These are phyloP conservation scores for Hylomyscus alleni DNA, from an alignment of 2,797 vertebrate genomes.

Conservation along the genomic window DNA sequence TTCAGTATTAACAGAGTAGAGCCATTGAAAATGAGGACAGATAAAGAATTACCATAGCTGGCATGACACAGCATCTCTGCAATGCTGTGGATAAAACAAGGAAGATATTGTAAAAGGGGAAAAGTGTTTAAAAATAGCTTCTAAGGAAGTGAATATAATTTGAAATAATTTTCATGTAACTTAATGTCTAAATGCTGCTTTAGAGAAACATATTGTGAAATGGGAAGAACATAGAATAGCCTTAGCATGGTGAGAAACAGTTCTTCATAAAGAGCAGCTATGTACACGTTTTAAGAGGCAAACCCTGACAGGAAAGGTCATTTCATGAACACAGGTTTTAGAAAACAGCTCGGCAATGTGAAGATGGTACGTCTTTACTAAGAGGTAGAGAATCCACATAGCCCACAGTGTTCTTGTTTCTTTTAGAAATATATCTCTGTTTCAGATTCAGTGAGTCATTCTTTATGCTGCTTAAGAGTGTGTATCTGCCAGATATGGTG, in stretches of 20 bases:
- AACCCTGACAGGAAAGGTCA: not conserved
- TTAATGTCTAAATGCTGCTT: constrained; percentile 1
- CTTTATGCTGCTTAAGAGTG: not conserved
- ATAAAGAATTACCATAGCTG: not conserved
- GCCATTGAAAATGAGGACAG: not conserved
- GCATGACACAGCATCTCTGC: not conserved
- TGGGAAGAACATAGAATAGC: not conserved
- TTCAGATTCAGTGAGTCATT: not conserved
- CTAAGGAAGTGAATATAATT: not conserved
- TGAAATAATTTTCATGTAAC: constrained; percentile 1
- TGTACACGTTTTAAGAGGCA: not conserved
- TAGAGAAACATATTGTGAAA: not conserved
- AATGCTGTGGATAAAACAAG: not conserved
- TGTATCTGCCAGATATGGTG: not conserved
- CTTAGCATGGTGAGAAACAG: not conserved
- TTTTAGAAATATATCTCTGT: not conserved
- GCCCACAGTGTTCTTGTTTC: not conserved
- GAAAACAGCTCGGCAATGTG: not conserved
- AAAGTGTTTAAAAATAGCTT: not conserved
- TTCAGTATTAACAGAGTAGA: not conserved
- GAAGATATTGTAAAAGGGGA: not conserved
- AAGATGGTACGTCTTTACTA: not conserved
- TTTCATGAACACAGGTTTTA: not conserved
- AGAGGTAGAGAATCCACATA: not conserved
- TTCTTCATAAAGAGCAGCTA: not conserved